Evolutionary conservation across 2,888 invertebrate species (phyloP).

Genomic region (Brachyopa scutellaris): DNA sequence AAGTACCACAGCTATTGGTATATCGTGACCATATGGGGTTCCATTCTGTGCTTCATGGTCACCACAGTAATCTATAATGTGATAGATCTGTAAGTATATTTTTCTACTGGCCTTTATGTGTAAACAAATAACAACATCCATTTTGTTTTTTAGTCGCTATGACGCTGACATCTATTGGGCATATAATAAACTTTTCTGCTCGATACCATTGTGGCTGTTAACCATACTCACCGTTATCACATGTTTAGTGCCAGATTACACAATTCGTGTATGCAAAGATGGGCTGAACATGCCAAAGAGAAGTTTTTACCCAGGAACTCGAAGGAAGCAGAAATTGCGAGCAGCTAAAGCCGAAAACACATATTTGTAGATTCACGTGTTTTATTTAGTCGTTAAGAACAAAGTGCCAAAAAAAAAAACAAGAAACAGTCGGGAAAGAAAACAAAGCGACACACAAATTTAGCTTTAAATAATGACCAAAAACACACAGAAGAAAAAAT

Average conservation of each 20-base stretch:
- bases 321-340: slow-evolving; percentile 73
- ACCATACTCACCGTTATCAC: slow-evolving; percentile 83
- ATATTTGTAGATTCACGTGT: slow-evolving; percentile 38
- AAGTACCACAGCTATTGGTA: slow-evolving; percentile 84
- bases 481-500: slow-evolving; percentile 11
- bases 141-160: slow-evolving; percentile 79
- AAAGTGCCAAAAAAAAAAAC: slow-evolving; percentile 55
- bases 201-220: slow-evolving; percentile 85
- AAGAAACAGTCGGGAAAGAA: slow-evolving; percentile 14
- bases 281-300: slow-evolving; percentile 77
- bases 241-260: slow-evolving; percentile 84
- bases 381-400: slow-evolving; percentile 17
- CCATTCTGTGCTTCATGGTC: slow-evolving; percentile 83
- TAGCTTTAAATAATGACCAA: slow-evolving; percentile 36
- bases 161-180: slow-evolving; percentile 84
- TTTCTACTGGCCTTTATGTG: background rate
- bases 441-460: background rate
- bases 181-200: slow-evolving; percentile 84
- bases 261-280: slow-evolving; percentile 76
- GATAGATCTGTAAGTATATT: slow-evolving; percentile 84
- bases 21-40: slow-evolving; percentile 83
- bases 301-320: slow-evolving; percentile 78
- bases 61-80: slow-evolving; percentile 84
- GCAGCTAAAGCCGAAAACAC: slow-evolving; percentile 57
- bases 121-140: too few species aligned